Evolutionary conservation across 2,797 vertebrate genomes (phyloP), one percentile per base, ranked within the genome.

Genomic region (Pempheris klunzingeri): DNA sequence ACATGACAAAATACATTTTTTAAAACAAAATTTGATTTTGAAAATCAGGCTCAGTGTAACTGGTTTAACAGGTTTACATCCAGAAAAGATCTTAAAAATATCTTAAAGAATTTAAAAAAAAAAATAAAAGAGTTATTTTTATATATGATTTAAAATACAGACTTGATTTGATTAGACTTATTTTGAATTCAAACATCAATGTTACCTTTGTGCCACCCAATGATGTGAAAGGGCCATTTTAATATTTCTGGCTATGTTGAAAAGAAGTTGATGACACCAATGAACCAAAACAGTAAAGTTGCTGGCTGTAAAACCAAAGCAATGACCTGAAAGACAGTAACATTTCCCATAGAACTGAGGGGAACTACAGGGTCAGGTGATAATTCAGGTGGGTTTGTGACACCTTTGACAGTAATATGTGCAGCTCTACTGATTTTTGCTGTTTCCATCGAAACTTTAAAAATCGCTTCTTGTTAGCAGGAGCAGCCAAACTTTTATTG

Each of bases 401-500:
- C 11, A 22, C 4, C 30, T 36, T 57, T 47, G 15, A 38, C 44
- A 22, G 54, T 24, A n/a, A n/a, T n/a, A n/a, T n/a, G 15, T 26
- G 28, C 15, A 61, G n/a, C 38, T 52, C 52, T 22, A 26, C 12
- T 18, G 6, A 38, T 38, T 30, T 32, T 17, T 55, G 30, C 11
- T 30, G 8, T 32, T 28, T 39, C 14, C 1, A n/a, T 46, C 5
- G 50, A 61, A 73, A 49, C 5, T 26, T 36, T 41, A 18, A 22
- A 57, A 22, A 38, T 22, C 13, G 15, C n/a, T 52, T 24, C 9
- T 8, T 38, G 38, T 57, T n/a, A 28, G 18, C 13, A 43, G 26
- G 49, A 57, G 20, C 44, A 70, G 39, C 8, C 14, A 62, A 58
- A 73, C 30, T 39, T 24, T n/a, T n/a, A n/a, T n/a, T n/a, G n/a